Base-by-base conservation (phyloP, 2,797 vertebrate genomes). In the Diceros bicornis region DNA sequence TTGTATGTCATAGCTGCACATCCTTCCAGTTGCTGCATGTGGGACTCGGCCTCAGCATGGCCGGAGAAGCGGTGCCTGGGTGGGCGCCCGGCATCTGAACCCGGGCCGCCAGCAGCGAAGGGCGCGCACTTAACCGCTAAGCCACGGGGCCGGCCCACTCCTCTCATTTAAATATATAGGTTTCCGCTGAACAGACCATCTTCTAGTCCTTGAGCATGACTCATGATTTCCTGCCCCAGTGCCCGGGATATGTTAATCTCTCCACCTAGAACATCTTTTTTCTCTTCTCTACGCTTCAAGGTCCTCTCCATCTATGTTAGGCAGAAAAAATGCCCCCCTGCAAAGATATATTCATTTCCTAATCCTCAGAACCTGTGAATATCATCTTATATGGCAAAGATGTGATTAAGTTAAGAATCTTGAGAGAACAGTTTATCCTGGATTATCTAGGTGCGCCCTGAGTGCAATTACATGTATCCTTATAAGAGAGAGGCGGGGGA, bases 231-330 rank as follows among this genome's bases (percentile, higher is more conserved):
- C 52, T 55, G 10, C 13, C 50, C 62, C 27, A 61, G 16, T 7
- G 7, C 14, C 37, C 41, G 1, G 1, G 2, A 7, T 13, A 12
- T 13, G 3, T 14, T 7, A 1, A 10, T 3, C 27, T 61, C n/a
- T n/a, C 41, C 85, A 21, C 32, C 18, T 3, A 16, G 37, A 69
- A 32, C 6, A 18, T 10, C 13, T 23, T 18, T 34, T 52, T 37
- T 47, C 44, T 18, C 41, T 72, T 21, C 75, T 61, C 71, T 8
- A 18, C 37, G 25, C 14, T 37, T 41, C 37, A 4, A 52, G 9
- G 6, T 71, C 34, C 37, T 75, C 74, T 66, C 75, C 68, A 61
- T 1, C n/a, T 52, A 20, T 27, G 34, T 8, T 1, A 52, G 29
- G 17, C 13, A 37, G 50, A 50, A 52, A 75, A 29, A 69, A 44